phyloP scores from a whole-genome alignment of 1,140 invertebrate genomes.

The Pseudomyrmex cubaensis region DNA sequence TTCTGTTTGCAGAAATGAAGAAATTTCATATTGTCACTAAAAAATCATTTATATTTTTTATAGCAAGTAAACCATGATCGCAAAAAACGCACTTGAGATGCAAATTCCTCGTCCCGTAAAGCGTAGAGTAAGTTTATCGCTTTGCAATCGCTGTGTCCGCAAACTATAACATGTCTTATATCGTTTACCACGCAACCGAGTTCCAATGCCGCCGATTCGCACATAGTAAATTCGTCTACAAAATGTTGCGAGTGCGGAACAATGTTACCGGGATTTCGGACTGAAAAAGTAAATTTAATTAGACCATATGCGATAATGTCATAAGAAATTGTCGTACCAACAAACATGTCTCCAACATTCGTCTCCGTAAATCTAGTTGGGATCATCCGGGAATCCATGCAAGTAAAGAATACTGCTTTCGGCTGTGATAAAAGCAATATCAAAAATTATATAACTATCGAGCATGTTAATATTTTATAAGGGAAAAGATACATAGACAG shows the following conservation, averaged over 20 bases:
- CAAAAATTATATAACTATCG: constrained; percentile 16
- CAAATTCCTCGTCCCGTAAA: constrained; percentile 91
- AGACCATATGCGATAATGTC: constrained; percentile 63
- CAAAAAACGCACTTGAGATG: constrained; percentile 86
- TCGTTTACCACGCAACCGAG: constrained; percentile 97
- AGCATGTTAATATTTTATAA: not conserved
- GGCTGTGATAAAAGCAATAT: constrained; percentile 88
- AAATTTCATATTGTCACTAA: no score
- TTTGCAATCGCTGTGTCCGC: constrained; percentile 99
- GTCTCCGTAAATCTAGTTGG: constrained; percentile 97
- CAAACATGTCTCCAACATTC: constrained; percentile 98
- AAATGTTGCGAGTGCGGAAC: constrained; percentile 96
- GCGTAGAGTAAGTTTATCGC: constrained; percentile 97
- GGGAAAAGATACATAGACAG: no score
- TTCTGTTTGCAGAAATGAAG: not conserved
- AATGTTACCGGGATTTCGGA: constrained; percentile 97
- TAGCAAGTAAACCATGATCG: no score
- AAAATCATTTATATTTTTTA: not conserved
- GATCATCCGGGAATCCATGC: constrained; percentile 98
- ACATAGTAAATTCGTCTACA: constrained; percentile 93
- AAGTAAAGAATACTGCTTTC: constrained; percentile 98
- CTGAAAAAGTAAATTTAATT: constrained; percentile 85
- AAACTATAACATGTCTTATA: constrained; percentile 97
- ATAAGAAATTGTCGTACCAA: constrained; percentile 88
- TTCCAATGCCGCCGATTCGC: constrained; percentile 97